These are phyloP conservation scores for Oceanites oceanicus DNA, from an alignment of 2,113 vertebrate species.

Conservation along the genomic window DNA sequence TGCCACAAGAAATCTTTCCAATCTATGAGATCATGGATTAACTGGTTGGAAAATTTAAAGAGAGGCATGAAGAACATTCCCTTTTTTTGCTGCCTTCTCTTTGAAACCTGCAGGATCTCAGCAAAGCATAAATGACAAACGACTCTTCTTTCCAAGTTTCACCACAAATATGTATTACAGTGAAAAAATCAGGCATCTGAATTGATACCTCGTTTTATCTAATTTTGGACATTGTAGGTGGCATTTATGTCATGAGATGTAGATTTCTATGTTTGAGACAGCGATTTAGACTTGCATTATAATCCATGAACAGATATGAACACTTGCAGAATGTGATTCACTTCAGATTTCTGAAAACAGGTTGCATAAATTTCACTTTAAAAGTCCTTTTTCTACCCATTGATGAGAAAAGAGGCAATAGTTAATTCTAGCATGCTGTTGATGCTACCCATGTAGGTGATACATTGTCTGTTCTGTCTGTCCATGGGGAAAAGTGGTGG, in stretches of 20 bases:
- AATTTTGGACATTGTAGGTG: not conserved
- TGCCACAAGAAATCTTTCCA: constrained; percentile 57
- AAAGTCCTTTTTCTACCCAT: not conserved
- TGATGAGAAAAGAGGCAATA: not conserved
- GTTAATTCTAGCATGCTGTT: not conserved
- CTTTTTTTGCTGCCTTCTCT: not conserved
- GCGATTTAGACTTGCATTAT: not conserved
- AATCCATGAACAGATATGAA: not conserved
- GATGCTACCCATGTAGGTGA: not conserved
- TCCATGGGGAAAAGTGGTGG: not conserved
- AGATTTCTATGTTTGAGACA: not conserved
- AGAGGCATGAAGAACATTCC: not conserved
- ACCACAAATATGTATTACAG: not conserved
- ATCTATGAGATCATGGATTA: constrained; percentile 65
- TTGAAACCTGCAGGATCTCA: constrained; percentile 12
- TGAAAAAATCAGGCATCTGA: not conserved
- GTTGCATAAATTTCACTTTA: not conserved
- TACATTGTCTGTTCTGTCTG: not conserved
- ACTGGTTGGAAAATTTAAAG: constrained; percentile 38
- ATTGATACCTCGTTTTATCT: not conserved
- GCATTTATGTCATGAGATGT: not conserved
- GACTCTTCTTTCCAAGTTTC: not conserved
- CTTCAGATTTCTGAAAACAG: not conserved
- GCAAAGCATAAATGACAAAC: not conserved
- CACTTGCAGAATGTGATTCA: not conserved